phyloP scores from a whole-genome alignment of 2,888 invertebrate genomes.

The Strigamia maritima region DNA sequence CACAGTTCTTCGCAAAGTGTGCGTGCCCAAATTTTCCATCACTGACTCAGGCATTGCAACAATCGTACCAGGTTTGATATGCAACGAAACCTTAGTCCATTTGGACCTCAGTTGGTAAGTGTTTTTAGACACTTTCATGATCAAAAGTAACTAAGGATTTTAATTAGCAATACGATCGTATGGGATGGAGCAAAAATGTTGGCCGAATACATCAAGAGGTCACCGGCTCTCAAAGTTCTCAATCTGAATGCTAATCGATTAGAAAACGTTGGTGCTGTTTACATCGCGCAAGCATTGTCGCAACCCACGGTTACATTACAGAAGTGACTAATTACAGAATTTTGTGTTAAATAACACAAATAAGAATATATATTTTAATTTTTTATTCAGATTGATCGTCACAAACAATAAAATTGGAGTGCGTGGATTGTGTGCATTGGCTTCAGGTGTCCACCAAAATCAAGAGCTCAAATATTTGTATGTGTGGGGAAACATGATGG shows the following conservation, averaged over 20 bases:
- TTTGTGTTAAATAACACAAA: neutral
- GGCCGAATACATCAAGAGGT: neutral
- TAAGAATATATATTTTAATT: too few relatives aligned
- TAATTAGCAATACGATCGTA: constrained; percentile 25
- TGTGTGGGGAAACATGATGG: constrained; percentile 28
- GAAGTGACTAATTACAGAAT: constrained; percentile 3
- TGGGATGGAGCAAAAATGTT: constrained; percentile 21
- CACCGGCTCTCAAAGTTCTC: neutral
- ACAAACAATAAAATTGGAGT: constrained; percentile 23
- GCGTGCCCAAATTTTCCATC: constrained; percentile 16
- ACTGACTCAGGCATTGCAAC: constrained; percentile 20
- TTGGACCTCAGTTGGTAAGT: constrained; percentile 26
- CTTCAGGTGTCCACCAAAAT: neutral
- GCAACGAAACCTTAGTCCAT: constrained; percentile 1
- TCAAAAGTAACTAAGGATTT: neutral
- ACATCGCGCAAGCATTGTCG: neutral
- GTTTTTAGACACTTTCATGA: neutral
- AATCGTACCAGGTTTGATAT: neutral
- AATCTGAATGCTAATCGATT: constrained; percentile 35
- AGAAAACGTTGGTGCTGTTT: constrained; percentile 11
- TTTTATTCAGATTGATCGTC: constrained; percentile 5
- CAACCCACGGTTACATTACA: neutral
- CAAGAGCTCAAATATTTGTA: neutral
- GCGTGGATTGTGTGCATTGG: neutral
- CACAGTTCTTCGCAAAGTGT: neutral